phyloP scores from a whole-genome alignment of 2,888 invertebrate genomes.

The Apantesis nais region DNA sequence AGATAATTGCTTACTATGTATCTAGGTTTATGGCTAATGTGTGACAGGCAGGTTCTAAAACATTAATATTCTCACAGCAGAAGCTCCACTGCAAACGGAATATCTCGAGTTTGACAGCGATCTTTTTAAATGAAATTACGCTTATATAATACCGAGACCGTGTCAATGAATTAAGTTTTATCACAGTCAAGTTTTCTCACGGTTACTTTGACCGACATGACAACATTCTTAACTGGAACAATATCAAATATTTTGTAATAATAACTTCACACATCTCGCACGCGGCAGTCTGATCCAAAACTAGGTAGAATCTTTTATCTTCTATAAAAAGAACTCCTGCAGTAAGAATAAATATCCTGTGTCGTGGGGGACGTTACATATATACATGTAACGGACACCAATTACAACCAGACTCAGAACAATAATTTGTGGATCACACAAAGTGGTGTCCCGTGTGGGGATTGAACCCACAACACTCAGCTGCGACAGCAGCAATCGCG shows the following conservation, averaged over 20 bases:
- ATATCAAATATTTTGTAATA: background rate
- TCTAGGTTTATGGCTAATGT: constrained; percentile 5
- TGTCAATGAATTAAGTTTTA: constrained; percentile 1
- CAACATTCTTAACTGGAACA: constrained; percentile 3
- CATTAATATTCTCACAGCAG: background rate
- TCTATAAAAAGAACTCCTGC: too few relatives aligned
- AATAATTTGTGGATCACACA: too few relatives aligned
- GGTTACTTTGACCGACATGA: background rate
- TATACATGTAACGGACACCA: too few relatives aligned
- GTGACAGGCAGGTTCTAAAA: background rate
- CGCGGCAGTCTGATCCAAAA: background rate
- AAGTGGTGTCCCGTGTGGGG: too few relatives aligned
- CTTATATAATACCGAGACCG: background rate
- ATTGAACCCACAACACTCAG: too few relatives aligned
- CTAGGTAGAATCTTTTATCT: too few relatives aligned
- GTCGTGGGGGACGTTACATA: too few relatives aligned
- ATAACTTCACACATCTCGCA: background rate
- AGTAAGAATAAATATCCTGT: too few relatives aligned
- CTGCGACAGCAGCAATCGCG: too few relatives aligned
- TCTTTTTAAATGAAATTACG: too few relatives aligned
- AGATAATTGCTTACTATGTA: background rate
- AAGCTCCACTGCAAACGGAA: background rate
- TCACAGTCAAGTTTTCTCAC: background rate
- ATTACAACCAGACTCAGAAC: too few relatives aligned
- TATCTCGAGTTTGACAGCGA: background rate